These are phyloP conservation scores for Ennomos quercinarius DNA, from an alignment of 2,888 invertebrate genomes.

Conservation along the genomic window DNA sequence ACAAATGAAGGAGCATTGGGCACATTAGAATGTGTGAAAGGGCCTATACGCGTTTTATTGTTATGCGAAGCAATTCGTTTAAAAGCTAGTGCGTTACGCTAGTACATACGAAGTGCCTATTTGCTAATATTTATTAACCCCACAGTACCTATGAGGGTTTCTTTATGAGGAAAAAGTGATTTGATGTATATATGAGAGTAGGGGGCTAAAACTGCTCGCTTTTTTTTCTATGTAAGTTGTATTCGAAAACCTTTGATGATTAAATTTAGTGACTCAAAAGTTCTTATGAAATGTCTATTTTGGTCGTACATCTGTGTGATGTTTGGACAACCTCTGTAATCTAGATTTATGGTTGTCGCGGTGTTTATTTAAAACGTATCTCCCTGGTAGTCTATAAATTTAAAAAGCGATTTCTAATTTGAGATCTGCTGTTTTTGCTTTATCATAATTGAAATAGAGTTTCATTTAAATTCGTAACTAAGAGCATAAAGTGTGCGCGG, in stretches of 20 bases:
- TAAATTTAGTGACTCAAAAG: conserved; percentile 27
- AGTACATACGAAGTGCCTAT: conserved; percentile 79
- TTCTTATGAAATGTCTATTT: conserved; percentile 48
- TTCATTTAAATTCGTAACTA: conserved; percentile 70
- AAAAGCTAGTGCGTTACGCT: conserved; percentile 80
- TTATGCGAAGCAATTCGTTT: conserved; percentile 84
- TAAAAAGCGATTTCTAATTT: conserved; percentile 42
- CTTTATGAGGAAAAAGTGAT: conserved; percentile 60
- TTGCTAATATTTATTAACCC: conserved; percentile 79
- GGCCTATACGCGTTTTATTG: conserved; percentile 82
- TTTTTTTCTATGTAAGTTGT: conserved; percentile 19
- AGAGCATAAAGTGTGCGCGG: conserved; percentile 60
- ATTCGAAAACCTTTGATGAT: conserved; percentile 33
- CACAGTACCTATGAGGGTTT: conserved; percentile 58
- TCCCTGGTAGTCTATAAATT: conserved; percentile 25
- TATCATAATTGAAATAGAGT: conserved; percentile 65
- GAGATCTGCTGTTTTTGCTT: conserved; percentile 46
- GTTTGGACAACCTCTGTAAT: conserved; percentile 60
- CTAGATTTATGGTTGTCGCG: conserved; percentile 55
- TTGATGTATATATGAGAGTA: conserved; percentile 54
- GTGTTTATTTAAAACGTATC: conserved; percentile 50
- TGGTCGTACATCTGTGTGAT: conserved; percentile 51
- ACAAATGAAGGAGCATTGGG: conserved; percentile 83
- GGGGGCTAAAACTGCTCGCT: conserved; percentile 41
- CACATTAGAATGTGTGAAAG: conserved; percentile 84